phyloP scores from a whole-genome alignment of 1,140 invertebrate species.

The Ips nitidus region DNA sequence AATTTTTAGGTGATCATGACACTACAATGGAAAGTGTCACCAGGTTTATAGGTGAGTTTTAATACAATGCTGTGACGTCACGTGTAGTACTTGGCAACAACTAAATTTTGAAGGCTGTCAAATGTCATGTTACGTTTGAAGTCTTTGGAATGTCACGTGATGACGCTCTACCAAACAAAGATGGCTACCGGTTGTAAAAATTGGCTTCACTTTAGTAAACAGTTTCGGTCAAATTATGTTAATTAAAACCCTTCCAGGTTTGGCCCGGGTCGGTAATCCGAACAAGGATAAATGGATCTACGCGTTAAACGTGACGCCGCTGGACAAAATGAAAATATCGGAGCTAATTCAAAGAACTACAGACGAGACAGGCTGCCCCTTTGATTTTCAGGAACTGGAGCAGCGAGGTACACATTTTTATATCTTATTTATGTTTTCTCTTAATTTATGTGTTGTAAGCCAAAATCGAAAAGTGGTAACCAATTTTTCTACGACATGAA shows the following conservation, averaged over 20 bases:
- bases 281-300: constrained; percentile 91
- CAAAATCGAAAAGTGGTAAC: constrained; percentile 43
- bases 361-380: constrained; percentile 87
- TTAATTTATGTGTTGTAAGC: constrained; percentile 2
- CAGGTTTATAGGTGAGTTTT: constrained; percentile 72
- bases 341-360: constrained; percentile 84
- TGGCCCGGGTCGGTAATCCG: constrained; percentile 81
- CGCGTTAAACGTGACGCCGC: constrained; percentile 83
- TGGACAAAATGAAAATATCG: constrained; percentile 71
- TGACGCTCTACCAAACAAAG: no score
- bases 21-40: constrained; percentile 67
- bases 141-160: no score
- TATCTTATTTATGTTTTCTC: background rate
- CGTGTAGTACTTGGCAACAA: no score
- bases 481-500: constrained; percentile 85
- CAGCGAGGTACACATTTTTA: constrained; percentile 41
- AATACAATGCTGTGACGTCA: no score
- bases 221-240: background rate
- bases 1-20: constrained; percentile 52
- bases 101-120: no score
- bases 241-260: constrained; percentile 41
- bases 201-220: no score
- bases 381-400: constrained; percentile 59
- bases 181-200: no score
- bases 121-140: no score